A percentile compares a stretch with the other conserved stretches of the same genome.
Evolutionary conservation across 2,797 vertebrate species (phyloP).

Genomic region (Enteromius afrohamiltoni): DNA sequence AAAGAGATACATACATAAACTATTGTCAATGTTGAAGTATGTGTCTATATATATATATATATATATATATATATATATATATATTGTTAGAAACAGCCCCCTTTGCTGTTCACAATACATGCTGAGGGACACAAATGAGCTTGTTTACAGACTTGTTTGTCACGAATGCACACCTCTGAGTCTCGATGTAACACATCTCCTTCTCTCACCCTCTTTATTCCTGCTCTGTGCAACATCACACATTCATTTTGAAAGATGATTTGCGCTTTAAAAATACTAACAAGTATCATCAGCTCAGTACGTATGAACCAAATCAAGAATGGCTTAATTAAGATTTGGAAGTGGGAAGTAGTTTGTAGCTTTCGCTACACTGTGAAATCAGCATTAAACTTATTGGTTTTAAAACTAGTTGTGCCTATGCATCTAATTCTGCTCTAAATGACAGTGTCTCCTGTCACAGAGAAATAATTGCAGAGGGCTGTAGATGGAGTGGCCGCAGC

Average conservation of each 20-base stretch:
- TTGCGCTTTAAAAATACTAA: constrained; percentile 24
- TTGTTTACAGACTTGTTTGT: constrained; percentile 20
- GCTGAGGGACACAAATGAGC: constrained; percentile 18
- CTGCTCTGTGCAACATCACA: constrained; percentile 14
- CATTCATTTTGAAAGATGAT: constrained; percentile 27
- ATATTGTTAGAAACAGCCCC: neutral
- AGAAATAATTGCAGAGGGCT: constrained; percentile 60
- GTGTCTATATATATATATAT: no score
- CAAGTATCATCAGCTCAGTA: neutral
- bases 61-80: no score
- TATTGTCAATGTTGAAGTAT: no score
- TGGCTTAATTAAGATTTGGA: constrained; percentile 2
- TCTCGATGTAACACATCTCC: neutral
- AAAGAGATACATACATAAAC: neutral
- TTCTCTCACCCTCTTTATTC: constrained; percentile 16
- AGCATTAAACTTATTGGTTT: constrained; percentile 31
- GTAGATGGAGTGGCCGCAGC: constrained; percentile 46
- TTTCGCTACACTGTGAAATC: neutral
- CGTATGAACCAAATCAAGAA: neutral
- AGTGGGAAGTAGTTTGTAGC: neutral
- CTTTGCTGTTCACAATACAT: neutral
- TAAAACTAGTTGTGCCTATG: constrained; percentile 53
- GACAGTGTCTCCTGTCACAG: constrained; percentile 54
- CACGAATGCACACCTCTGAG: constrained; percentile 1
- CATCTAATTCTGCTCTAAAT: constrained; percentile 56